Evolutionary conservation across 2,888 invertebrate genomes (phyloP).

Genomic region (Drosophila yooni): DNA sequence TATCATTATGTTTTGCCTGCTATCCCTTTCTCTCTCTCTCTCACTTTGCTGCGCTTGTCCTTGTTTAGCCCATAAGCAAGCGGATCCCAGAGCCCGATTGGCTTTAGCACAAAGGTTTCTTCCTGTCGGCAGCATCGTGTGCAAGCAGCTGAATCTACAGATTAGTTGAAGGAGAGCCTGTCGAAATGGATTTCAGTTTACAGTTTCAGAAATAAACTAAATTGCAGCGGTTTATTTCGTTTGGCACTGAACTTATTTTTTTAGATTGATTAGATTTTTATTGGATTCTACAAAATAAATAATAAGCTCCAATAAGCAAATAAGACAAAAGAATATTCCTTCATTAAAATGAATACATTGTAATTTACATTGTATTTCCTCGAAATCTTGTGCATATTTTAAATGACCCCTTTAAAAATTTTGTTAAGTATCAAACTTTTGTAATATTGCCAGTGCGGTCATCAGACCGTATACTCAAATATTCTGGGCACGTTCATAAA

Average conservation of each 20-base stretch:
- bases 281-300: not conserved
- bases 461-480: slow-evolving; percentile 27
- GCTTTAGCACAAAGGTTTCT: slow-evolving; percentile 10
- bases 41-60: not conserved
- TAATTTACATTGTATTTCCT: not conserved
- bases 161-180: slow-evolving; percentile 24
- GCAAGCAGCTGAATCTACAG: slow-evolving; percentile 33
- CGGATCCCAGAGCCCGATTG: slow-evolving; percentile 16
- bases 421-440: slow-evolving; percentile 3
- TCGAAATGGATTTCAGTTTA: slow-evolving; percentile 21
- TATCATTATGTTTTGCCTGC: not conserved
- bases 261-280: not conserved
- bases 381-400: not conserved
- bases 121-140: not conserved
- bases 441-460: not conserved
- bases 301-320: not conserved
- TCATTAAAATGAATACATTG: not conserved
- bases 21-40: not conserved
- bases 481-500: slow-evolving; percentile 67
- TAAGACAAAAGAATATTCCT: not conserved
- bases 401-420: not conserved
- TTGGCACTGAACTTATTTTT: not conserved
- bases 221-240: not conserved
- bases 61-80: slow-evolving; percentile 12
- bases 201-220: slow-evolving; percentile 1